Base-by-base conservation (phyloP, 1,140 invertebrate species). In the Aphaenogaster ashmeadi region DNA sequence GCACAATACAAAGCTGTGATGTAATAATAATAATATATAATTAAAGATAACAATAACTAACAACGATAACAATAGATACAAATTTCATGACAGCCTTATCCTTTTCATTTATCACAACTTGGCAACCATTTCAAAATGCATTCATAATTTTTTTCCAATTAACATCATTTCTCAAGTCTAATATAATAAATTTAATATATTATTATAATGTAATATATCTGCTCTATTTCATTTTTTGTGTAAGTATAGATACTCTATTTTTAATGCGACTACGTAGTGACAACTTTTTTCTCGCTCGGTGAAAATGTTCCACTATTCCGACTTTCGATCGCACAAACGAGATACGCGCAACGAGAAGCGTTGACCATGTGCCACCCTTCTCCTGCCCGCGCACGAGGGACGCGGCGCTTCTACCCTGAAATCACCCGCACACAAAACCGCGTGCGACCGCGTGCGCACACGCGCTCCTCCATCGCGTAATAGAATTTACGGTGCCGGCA, bases 401-500 rank as follows among this genome's bases (percentile, higher is more conserved):
- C 15, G 56, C 52, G 41, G 15, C 77, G n/a, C 3, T 60, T 75
- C 54, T 6, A 75, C 41, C 69, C 69, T 74, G 69, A 84, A 84
- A 75, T 75, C 50, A 75, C 21, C 78, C 78, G 36, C 80, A 44
- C 66, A 72, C 79, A 72, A 83, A 71, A 81, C 78, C 77, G 36
- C 75, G 83, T 18, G 67, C 47, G 38, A 47, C 21, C 18, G 58
- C 36, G 44, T 21, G 60, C 41, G 54, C 72, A 44, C 60, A 27
- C 64, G 79, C 27, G 47, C 56, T 66, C 33, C 41, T 75, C 80
- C 54, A 50, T 74, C 69, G 69, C 54, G 69, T 84, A 84, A 84
- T 84, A 84, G 80, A 84, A 84, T 84, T 84, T 84, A 75, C 80
- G 80, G 44, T 75, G 54, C 41, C 9, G 69, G 80, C 67, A 83